Evolutionary conservation across 2,113 vertebrate genomes (phyloP).

Genomic region (Halichoerus grypus): DNA sequence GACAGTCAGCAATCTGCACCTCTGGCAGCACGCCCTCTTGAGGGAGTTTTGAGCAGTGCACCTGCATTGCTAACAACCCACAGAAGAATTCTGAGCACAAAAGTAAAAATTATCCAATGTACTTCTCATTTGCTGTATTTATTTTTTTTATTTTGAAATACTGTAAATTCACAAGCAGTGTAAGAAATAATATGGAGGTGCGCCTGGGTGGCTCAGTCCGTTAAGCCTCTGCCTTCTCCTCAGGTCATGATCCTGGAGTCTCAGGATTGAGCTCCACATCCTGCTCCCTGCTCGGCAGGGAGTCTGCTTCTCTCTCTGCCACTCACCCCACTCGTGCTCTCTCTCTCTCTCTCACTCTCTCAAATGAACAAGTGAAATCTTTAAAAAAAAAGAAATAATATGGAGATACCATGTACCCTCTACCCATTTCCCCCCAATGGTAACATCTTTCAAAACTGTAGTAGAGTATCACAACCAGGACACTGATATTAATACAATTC

Average conservation of each 20-base stretch:
- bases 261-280: too few relatives aligned
- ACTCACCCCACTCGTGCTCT: too few relatives aligned
- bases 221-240: too few relatives aligned
- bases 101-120: background rate
- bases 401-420: background rate
- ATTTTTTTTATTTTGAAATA: background rate
- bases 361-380: too few relatives aligned
- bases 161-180: background rate
- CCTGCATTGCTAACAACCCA: too few relatives aligned
- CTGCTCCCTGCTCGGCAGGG: too few relatives aligned
- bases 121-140: background rate
- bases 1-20: fast-evolving
- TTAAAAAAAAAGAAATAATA: background rate
- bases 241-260: too few relatives aligned
- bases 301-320: too few relatives aligned
- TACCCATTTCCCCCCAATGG: background rate
- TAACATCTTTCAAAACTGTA: background rate
- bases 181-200: background rate
- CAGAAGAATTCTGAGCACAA: background rate
- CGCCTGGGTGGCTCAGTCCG: too few relatives aligned
- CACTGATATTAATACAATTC: background rate
- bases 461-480: background rate
- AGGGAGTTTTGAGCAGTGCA: fast-evolving
- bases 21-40: background rate
- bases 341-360: too few relatives aligned